A percentile compares a stretch with the other conserved stretches of the same genome.
phyloP scores from a whole-genome alignment of 2,113 vertebrate genomes.

The Piliocolobus tephrosceles region DNA sequence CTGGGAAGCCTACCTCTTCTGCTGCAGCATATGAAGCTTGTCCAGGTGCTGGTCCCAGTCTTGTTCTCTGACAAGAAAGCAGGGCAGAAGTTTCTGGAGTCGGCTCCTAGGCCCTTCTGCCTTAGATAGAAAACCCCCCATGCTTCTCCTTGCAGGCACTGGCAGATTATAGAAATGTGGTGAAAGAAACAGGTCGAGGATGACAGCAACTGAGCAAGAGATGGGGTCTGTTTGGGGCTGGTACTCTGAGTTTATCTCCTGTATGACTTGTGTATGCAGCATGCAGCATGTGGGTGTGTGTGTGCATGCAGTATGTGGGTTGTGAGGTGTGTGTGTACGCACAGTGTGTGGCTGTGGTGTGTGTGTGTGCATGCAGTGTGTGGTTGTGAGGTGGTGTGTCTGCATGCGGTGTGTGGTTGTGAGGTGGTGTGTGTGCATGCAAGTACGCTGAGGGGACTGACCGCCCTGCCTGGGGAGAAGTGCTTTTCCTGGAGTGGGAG shows the following conservation, averaged over 20 bases:
- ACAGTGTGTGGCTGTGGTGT: neutral
- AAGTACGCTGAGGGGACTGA: neutral
- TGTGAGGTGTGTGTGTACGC: neutral
- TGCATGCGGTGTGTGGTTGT: neutral
- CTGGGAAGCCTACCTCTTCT: conserved; percentile 81
- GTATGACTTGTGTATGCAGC: neutral
- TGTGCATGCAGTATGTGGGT: neutral
- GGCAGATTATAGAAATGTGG: neutral
- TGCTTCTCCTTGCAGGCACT: conserved; percentile 50
- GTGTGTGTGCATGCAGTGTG: neutral
- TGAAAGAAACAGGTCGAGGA: neutral
- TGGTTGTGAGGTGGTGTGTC: neutral
- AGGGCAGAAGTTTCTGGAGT: conserved; percentile 78
- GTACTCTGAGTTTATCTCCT: neutral
- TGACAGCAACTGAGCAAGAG: neutral
- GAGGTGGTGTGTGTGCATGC: neutral
- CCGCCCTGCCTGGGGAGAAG: neutral
- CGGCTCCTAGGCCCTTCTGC: conserved; percentile 69
- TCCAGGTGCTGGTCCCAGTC: conserved; percentile 78
- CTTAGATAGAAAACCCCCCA: conserved; percentile 77
- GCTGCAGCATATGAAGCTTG: conserved; percentile 81
- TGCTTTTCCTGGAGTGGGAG: conserved; percentile 9
- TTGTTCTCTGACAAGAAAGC: conserved; percentile 71
- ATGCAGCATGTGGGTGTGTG: neutral
- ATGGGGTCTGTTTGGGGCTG: neutral